Evolutionary conservation across 2,113 vertebrate species (phyloP).

Genomic region (Indicator maculatus): DNA sequence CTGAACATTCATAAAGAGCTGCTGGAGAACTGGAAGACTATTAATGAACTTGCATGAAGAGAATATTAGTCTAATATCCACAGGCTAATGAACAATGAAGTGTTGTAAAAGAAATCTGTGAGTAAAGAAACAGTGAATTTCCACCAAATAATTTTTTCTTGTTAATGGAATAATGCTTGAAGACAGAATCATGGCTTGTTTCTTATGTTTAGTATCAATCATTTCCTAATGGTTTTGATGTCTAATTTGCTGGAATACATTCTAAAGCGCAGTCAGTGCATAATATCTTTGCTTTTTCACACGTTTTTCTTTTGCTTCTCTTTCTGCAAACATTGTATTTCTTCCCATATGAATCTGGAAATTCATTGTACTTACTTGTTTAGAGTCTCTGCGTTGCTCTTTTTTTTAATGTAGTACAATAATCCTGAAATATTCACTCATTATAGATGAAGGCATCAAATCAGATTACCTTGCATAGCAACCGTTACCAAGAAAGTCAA

Average conservation of each 20-base stretch:
- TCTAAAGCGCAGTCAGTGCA: background rate
- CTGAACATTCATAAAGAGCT: background rate
- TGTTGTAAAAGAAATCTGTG: background rate
- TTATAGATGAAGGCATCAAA: conserved; percentile 68
- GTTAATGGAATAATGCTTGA: background rate
- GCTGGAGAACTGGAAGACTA: background rate
- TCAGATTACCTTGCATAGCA: conserved; percentile 72
- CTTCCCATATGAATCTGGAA: conserved; percentile 25
- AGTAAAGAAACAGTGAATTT: background rate
- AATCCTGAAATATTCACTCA: conserved; percentile 64
- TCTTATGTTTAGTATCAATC: background rate
- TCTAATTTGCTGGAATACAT: background rate
- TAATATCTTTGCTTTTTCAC: background rate
- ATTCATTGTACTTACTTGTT: conserved; percentile 67
- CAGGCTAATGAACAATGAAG: background rate
- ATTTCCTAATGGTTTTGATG: background rate
- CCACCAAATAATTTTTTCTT: background rate
- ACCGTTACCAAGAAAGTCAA: conserved; percentile 74
- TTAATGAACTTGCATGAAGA: background rate
- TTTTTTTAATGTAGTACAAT: conserved; percentile 49
- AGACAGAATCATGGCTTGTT: background rate
- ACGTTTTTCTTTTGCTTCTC: background rate
- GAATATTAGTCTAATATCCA: background rate
- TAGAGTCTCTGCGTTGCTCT: conserved; percentile 38
- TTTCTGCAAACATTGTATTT: conserved; percentile 6